A percentile compares a stretch with the other conserved stretches of the same genome.
phyloP scores from a whole-genome alignment of 2,113 vertebrate species.

The Ictalurus punctatus region DNA sequence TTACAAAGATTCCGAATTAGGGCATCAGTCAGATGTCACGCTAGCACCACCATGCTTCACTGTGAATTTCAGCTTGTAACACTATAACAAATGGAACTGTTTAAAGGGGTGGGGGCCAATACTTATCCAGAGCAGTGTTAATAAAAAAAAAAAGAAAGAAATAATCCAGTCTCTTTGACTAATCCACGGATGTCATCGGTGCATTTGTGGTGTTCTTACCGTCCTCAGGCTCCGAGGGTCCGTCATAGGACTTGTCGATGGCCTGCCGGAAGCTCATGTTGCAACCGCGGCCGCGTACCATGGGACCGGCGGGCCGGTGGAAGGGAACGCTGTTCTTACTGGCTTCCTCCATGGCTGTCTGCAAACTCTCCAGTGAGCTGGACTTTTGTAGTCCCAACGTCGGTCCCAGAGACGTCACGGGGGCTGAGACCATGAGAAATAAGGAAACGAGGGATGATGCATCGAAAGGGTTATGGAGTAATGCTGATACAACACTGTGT shows the following conservation, averaged over 20 bases:
- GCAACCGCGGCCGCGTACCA: slow-evolving; percentile 86
- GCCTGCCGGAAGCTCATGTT: slow-evolving; percentile 92
- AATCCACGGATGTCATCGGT: neutral
- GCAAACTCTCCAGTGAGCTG: slow-evolving; percentile 93
- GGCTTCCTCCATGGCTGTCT: slow-evolving; percentile 88
- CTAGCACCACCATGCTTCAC: neutral
- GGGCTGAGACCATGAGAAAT: slow-evolving; percentile 60
- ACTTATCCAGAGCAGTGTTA: no score
- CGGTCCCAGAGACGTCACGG: slow-evolving; percentile 75
- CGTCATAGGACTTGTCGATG: slow-evolving; percentile 94
- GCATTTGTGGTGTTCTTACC: slow-evolving; percentile 68
- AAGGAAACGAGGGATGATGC: neutral
- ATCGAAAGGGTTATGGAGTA: neutral
- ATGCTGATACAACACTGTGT: neutral
- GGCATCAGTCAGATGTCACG: neutral
- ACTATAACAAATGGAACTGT: neutral
- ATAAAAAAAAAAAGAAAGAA: no score
- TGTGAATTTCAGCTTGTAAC: neutral
- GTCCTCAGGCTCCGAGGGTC: slow-evolving; percentile 81
- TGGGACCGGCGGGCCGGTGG: slow-evolving; percentile 83
- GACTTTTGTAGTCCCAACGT: slow-evolving; percentile 92
- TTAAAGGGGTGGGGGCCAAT: neutral
- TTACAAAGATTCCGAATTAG: neutral
- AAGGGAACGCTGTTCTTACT: slow-evolving; percentile 82
- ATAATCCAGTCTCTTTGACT: neutral